Base-by-base conservation (phyloP, 2,797 vertebrate genomes). In the Novumbra hubbsi region DNA sequence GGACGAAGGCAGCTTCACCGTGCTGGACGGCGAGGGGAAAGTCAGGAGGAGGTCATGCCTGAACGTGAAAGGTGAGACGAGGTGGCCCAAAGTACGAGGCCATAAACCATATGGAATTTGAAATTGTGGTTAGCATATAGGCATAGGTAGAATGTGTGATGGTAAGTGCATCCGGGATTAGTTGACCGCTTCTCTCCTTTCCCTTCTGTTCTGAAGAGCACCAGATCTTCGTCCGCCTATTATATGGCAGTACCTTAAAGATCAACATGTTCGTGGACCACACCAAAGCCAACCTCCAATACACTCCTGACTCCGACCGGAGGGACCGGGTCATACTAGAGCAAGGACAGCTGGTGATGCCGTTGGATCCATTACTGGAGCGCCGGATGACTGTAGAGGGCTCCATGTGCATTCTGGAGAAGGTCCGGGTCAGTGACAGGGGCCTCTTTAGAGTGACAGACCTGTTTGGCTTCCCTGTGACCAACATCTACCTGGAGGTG, bases 1-100 rank as follows among this genome's bases (percentile, higher is more conserved):
- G 1, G 92, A 94, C 3, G 92, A 93, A 78, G 93, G 93, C 12
- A 93, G 92, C 82, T 94, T 88, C 30, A 91, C 91, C 0, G 86
- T 94, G 38, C 60, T 87, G 45, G 92, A 93, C 82, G 82, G 41
- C 0, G 85, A 91, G 3, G 89, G 86, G 32, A 92, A 91, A 79
- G 76, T 88, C 64, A 49, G 78, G 78, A 85, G 73, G 80, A 92
- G 86, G 83, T 90, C 85, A 73, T 94, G 93, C 1, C 87, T 94
- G 68, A 93, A 93, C 11, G 91, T 94, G 73, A 88, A 85, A 91
- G 92, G 93, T 94, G 78, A 88, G 16, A 72, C 48, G 70, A 67
- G 41, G 2, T n/a, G 45, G 30, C 32, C 32, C 12, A 41, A 17
- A 30, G 27, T 50, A 15, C 62, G 66, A 17, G 28, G 17, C 41